These are phyloP conservation scores for Chlamydotis undulata DNA, from an alignment of 2,113 vertebrate species.

Conservation along the genomic window DNA sequence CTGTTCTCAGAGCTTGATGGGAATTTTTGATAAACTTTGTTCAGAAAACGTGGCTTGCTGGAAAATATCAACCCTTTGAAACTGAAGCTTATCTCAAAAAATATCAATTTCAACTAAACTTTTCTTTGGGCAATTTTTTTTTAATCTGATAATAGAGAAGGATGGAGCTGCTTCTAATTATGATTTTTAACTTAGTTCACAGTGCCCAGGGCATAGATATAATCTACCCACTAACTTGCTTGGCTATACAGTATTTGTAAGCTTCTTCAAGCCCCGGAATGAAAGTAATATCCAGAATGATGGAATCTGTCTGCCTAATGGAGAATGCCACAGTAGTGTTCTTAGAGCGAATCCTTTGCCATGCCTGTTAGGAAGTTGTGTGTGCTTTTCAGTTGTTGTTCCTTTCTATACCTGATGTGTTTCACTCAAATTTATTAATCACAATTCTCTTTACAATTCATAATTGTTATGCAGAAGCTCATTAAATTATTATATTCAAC, in stretches of 20 bases:
- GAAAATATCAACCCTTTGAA: neutral
- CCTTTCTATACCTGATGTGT: neutral
- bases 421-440: neutral
- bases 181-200: neutral
- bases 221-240: neutral
- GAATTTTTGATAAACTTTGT: neutral
- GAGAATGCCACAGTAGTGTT: neutral
- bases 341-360: neutral
- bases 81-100: neutral
- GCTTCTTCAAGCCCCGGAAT: neutral
- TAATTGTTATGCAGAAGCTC: neutral
- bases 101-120: neutral
- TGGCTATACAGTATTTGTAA: neutral
- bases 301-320: neutral
- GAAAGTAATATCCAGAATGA: neutral
- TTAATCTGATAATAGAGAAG: neutral
- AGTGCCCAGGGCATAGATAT: neutral
- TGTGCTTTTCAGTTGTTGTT: neutral
- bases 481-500: neutral
- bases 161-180: conserved; percentile 29
- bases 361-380: neutral
- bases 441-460: neutral
- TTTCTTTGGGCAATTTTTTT: neutral
- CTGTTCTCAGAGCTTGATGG: neutral
- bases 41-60: neutral